Percentiles rank a stretch among this genome's conserved stretches.
These are phyloP conservation scores for Orthonyx spaldingii DNA, from an alignment of 2,113 vertebrate genomes.

Conservation along the genomic window DNA sequence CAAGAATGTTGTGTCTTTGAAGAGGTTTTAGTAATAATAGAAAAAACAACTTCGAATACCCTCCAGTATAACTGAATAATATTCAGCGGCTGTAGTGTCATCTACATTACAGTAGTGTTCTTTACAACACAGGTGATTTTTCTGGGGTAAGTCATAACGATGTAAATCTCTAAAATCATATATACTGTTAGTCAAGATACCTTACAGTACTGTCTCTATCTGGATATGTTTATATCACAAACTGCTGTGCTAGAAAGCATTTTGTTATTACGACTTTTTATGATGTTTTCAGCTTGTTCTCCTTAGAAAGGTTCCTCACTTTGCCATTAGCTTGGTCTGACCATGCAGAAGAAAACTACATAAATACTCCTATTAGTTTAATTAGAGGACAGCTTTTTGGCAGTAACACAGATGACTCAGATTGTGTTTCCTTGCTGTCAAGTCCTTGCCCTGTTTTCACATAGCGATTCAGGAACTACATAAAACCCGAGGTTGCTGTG, in stretches of 20 bases:
- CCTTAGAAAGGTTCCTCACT: neutral
- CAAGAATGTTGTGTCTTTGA: neutral
- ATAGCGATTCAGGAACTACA: accelerated
- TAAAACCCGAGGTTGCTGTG: neutral
- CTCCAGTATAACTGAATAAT: neutral
- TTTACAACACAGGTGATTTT: neutral
- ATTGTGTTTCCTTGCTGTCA: neutral
- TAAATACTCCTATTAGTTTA: neutral
- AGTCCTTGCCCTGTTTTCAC: neutral
- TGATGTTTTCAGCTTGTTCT: neutral
- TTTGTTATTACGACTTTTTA: neutral
- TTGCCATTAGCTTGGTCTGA: neutral
- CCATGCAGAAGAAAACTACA: neutral
- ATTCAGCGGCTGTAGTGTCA: neutral
- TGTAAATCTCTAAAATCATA: neutral
- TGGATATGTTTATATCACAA: neutral
- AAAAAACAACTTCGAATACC: neutral
- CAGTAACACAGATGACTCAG: neutral
- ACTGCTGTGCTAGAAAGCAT: neutral
- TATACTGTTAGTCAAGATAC: neutral
- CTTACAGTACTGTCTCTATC: neutral
- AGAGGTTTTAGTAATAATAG: neutral
- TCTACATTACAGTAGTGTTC: neutral
- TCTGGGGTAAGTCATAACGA: neutral
- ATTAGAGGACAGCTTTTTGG: neutral